Evolutionary conservation across 2,888 invertebrate species (phyloP), one percentile per base, ranked within the genome.

Genomic region (Cosmia trapezina): DNA sequence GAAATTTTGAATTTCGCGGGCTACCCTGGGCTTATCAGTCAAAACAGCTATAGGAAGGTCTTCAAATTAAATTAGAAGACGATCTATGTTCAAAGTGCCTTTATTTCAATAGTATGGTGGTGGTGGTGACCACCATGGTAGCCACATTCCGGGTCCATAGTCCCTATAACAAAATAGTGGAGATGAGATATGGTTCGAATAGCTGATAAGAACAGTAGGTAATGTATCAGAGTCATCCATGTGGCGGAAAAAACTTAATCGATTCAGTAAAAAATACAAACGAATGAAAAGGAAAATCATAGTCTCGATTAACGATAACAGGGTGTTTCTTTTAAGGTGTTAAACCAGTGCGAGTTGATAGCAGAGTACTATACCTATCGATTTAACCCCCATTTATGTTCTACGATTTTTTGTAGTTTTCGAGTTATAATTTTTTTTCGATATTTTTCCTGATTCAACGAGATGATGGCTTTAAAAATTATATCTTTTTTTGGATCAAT

Each of bases 111-210:
- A 76, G 22, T 57, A 43, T 4, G 54, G 17, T 19, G 5, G 33
- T 49, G 49, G 45, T 54, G 11, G 11, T 22, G 73, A n/a, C 77
- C 73, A 78, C 77, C 73, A 60, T 2, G 45, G 79, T 5, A 60
- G 45, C 79, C 73, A 79, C 62, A 79, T 54, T 8, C 62, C 33
- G 0, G 59, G 54, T 67, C 73, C 66, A n/a, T 79, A 67, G 43
- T 64, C n/a, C 60, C 77, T 78, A 19, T n/a, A 78, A 77, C 53
- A 73, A 66, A 57, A 56, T 17, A 49, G 4, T 33, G 5, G 28
- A 49, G 2, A 22, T 59, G 11, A 51, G n/a, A 19, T n/a, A 37
- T n/a, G 57, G 22, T 45, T 56, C 37, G 9, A 33, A 45, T 67
- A 4, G 8, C 37, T 37, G 4, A 37, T 37, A 37, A 37, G 8